Conservation (phyloP, 2,888 invertebrate species). For the Diachrysia chrysitis region DNA sequence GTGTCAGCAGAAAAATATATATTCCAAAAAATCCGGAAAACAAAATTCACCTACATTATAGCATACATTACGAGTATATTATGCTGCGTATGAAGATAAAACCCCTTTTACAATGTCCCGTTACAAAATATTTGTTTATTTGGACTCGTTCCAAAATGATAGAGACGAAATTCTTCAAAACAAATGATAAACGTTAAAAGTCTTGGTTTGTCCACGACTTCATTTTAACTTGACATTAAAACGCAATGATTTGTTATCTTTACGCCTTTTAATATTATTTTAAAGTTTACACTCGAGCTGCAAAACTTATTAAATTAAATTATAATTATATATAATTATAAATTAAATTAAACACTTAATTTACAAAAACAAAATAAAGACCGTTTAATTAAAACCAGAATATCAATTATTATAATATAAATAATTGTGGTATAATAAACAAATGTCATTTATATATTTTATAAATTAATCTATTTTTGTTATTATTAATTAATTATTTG, state of each 20-base stretch:
- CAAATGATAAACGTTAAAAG: slow-evolving; percentile 19
- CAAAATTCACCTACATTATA: neutral
- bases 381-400: slow-evolving; percentile 21
- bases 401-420: too few species aligned
- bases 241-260: too few species aligned
- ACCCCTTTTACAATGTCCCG: slow-evolving; percentile 10
- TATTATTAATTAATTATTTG: too few species aligned
- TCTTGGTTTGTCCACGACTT: neutral
- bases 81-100: neutral
- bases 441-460: too few species aligned
- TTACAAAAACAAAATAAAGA: too few species aligned
- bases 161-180: slow-evolving; percentile 8
- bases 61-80: slow-evolving; percentile 3
- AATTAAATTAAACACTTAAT: too few species aligned
- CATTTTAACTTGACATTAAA: neutral
- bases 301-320: too few species aligned
- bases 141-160: slow-evolving; percentile 40
- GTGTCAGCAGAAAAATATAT: neutral
- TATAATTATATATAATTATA: too few species aligned
- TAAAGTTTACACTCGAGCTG: too few species aligned
- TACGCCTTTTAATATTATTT: too few species aligned
- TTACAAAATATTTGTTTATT: slow-evolving; percentile 27
- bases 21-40: neutral
- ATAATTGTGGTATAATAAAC: too few species aligned
- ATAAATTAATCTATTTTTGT: too few species aligned